Evolutionary conservation across 2,888 invertebrate genomes (phyloP), one percentile per base, ranked within the genome.

Genomic region (Emmelina monodactyla): DNA sequence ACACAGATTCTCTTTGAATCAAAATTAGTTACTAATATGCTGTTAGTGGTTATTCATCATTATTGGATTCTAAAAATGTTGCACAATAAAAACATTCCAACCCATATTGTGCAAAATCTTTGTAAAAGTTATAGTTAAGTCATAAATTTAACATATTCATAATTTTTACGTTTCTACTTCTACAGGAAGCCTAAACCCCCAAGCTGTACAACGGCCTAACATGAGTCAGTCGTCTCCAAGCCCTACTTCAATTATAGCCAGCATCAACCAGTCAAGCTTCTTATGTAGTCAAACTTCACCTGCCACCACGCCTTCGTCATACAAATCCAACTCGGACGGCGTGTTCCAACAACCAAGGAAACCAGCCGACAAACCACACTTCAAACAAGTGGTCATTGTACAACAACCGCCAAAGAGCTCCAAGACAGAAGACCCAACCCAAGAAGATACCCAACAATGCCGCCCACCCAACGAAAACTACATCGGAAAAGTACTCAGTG

Each of bases 211-310:
- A 39, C 53, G 69, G 37, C 72, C 70, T 7, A 71, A 63, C 40
- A 59, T 59, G 7, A 58, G 61, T 55, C 69, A 70, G 37, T 73
- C 75, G 2, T 78, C 79, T 14, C 81, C 82, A 2, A 82, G 80
- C 40, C 81, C 82, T 10, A 81, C 65, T 2, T 72, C 79, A 2
- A 72, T 82, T 30, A 80, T 81, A 36, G 46, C 59, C 16, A 75
- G 65, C 45, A 75, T 81, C 46, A 81, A 82, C 42, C 82, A 80
- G 37, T 76, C 80, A 0, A 75, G 64, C 45, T 82, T 60, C 51
- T 50, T 80, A 35, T 79, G 78, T 54, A 75, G 69, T 39, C 66
- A 67, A 39, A 43, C 55, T 2, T 49, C 55, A 64, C 1, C 42
- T 54, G 2, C 61, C 51, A 12, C 9, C 7, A 14, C 32, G 12